phyloP scores from a whole-genome alignment of 2,797 vertebrate genomes.

The Hybognathus amarus region DNA sequence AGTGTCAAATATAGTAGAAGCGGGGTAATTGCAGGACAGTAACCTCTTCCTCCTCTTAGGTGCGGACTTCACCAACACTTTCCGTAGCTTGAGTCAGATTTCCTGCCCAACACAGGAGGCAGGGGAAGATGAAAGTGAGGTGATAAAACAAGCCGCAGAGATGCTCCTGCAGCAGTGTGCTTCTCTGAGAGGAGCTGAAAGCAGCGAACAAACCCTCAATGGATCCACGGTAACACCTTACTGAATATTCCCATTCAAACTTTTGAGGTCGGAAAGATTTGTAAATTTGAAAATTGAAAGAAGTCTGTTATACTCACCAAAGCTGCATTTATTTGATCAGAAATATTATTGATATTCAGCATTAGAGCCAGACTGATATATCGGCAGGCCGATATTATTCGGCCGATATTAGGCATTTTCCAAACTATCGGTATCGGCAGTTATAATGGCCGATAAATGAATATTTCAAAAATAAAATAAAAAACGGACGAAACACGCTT shows the following conservation, averaged over 20 bases:
- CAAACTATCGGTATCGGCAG: too few species aligned
- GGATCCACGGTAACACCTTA: constrained; percentile 86
- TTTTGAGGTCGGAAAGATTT: background rate
- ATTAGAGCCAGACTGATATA: too few species aligned
- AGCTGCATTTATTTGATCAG: background rate
- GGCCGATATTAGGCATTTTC: too few species aligned
- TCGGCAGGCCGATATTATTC: too few species aligned
- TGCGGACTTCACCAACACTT: constrained; percentile 95
- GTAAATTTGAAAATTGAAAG: background rate
- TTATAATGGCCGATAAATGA: too few species aligned
- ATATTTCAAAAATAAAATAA: too few species aligned
- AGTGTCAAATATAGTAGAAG: background rate
- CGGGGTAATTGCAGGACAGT: background rate
- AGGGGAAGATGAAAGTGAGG: constrained; percentile 53
- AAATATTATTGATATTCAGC: background rate
- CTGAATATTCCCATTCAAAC: too few species aligned
- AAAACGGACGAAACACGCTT: too few species aligned
- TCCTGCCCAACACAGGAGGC: constrained; percentile 69
- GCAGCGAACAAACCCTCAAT: constrained; percentile 88
- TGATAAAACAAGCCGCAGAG: constrained; percentile 64
- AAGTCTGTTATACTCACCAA: background rate
- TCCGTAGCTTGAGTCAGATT: constrained; percentile 86
- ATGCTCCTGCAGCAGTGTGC: constrained; percentile 88
- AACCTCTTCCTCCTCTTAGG: constrained; percentile 69
- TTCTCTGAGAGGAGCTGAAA: constrained; percentile 88